Evolutionary conservation across 2,797 vertebrate species (phyloP), one percentile per base, ranked within the genome.

Genomic region (Hippocampus kuda): DNA sequence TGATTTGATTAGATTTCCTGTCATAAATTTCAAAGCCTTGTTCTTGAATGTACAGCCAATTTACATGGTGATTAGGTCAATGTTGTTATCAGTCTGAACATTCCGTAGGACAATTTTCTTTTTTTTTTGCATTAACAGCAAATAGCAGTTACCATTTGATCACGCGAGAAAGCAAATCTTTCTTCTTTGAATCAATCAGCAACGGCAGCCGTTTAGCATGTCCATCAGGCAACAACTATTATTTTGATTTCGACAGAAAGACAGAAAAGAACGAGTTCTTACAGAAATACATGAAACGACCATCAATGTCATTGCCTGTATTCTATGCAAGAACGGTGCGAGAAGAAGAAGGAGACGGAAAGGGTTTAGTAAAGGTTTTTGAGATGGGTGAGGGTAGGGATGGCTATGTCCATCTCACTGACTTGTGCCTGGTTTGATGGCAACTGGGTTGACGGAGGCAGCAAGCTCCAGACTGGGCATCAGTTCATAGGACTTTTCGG

Each of bases 381-480:
- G 64, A 84, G 76, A 77, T 82, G 84, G 72, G 77, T 73, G 66
- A 90, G 76, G 75, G 81, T 59, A 77, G 59, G 72, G 75, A 84
- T 57, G 74, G 74, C 81, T 74, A 74, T 68, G 70, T 80, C 85
- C 87, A 83, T 86, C 79, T 89, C 88, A 98, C 95, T 97, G 88
- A 98, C 96, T 97, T 98, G 96, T 89, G 86, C 94, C 93, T 69
- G 94, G 94, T 89, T 99, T 98, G 87, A 99, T 94, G 91, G 94
- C 92, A 89, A 96, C 92, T 11, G 91, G 91, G 82, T 94, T 98
- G 91, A 98, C 93, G 67, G 89, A 88, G 1, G 95, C 82, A 75
- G 95, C 90, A 75, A 99, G 89, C 86, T 99, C 97, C 94, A 98
- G 84, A 89, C 91, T 94, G 85, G 94, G 88, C 85, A 98, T 91